phyloP scores from a whole-genome alignment of 2,888 invertebrate genomes.

The Cheilosia scutellata region DNA sequence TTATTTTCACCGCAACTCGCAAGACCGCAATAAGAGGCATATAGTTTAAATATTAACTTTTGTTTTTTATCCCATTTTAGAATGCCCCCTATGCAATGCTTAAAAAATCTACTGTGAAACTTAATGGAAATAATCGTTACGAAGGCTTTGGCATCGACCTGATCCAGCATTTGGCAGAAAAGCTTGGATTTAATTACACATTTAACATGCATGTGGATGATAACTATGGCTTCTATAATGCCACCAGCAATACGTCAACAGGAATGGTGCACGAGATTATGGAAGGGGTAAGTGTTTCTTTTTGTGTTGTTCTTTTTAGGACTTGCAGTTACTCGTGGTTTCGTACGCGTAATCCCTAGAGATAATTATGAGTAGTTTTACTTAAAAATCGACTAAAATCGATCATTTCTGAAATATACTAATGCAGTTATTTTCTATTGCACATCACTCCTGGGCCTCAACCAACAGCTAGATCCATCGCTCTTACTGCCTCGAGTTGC shows the following conservation, averaged over 20 bases:
- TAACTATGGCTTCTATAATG: constrained; percentile 89
- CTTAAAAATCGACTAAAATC: no score
- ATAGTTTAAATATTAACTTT: background rate
- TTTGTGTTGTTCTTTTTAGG: background rate
- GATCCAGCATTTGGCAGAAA: constrained; percentile 90
- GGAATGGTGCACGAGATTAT: constrained; percentile 94
- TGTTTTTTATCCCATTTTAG: constrained; percentile 83
- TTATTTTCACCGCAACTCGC: no score
- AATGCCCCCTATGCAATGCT: constrained; percentile 95
- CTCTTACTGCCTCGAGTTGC: no score
- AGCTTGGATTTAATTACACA: constrained; percentile 92
- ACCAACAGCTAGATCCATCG: no score
- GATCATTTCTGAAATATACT: no score
- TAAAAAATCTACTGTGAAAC: constrained; percentile 87
- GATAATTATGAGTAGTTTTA: no score
- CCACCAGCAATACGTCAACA: constrained; percentile 89
- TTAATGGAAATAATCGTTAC: constrained; percentile 91
- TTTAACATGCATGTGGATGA: constrained; percentile 91
- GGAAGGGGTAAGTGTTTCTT: constrained; percentile 84
- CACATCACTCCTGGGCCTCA: no score
- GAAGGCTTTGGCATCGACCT: constrained; percentile 96
- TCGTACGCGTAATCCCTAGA: no score
- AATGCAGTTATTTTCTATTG: no score
- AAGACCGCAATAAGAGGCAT: no score
- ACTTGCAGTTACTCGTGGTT: background rate